phyloP scores from a whole-genome alignment of 2,888 invertebrate genomes.

The Stramonita haemastoma region DNA sequence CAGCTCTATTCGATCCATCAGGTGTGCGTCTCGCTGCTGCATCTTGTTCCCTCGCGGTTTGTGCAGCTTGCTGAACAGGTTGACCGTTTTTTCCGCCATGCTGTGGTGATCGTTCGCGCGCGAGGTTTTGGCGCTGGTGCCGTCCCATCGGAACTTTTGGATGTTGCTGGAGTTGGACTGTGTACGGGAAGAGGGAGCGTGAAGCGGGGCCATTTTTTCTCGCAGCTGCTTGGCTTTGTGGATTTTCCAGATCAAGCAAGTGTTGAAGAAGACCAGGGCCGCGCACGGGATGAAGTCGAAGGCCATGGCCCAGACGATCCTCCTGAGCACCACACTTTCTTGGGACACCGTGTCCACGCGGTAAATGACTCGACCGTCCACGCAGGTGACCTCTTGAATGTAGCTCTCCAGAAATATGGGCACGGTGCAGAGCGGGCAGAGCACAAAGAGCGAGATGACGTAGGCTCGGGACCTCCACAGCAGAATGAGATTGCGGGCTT shows the following conservation, averaged over 20 bases:
- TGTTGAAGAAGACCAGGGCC: constrained; percentile 72
- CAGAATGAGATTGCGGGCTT: constrained; percentile 72
- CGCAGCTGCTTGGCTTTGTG: constrained; percentile 46
- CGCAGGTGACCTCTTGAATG: constrained; percentile 52
- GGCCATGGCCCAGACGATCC: constrained; percentile 69
- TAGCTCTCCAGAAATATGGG: constrained; percentile 67
- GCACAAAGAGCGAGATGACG: constrained; percentile 61
- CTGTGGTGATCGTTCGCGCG: neutral
- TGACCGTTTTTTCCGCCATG: neutral
- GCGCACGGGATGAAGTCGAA: constrained; percentile 73
- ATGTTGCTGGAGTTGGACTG: constrained; percentile 53
- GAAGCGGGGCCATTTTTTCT: constrained; percentile 43
- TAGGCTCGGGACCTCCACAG: constrained; percentile 68
- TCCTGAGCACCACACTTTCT: constrained; percentile 54
- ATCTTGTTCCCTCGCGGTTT: neutral
- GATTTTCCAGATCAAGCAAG: constrained; percentile 66
- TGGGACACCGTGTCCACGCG: constrained; percentile 51
- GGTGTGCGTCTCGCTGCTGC: neutral
- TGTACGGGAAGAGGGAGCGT: constrained; percentile 48
- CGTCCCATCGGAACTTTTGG: constrained; percentile 56
- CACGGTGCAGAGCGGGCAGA: constrained; percentile 63
- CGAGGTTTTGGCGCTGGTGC: constrained; percentile 12
- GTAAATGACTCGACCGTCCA: constrained; percentile 54
- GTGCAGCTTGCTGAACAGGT: neutral
- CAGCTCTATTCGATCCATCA: constrained; percentile 13